Evolutionary conservation across 1,140 invertebrate species (phyloP).

Genomic region (Drosophila pectinifera): DNA sequence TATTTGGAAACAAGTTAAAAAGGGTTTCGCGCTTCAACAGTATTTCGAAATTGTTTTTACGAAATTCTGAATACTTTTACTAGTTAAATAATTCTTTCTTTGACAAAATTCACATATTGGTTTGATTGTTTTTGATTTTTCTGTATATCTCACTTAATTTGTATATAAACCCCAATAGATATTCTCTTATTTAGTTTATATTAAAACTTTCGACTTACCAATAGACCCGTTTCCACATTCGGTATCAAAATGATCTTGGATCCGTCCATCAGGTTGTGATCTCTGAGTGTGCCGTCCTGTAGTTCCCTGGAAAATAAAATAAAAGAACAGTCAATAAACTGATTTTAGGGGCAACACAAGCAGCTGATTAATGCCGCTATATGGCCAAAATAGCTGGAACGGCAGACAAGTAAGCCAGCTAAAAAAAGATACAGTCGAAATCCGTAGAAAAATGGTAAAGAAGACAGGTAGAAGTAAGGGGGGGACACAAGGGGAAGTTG

Average conservation of each 20-base stretch:
- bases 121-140: too few species aligned
- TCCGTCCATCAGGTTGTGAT: conserved; percentile 94
- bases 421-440: background rate
- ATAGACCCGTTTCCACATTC: conserved; percentile 96
- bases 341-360: background rate
- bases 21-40: too few species aligned
- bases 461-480: background rate
- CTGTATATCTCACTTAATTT: too few species aligned
- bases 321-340: background rate
- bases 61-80: too few species aligned
- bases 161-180: too few species aligned
- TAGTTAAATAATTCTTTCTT: too few species aligned
- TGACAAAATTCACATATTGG: too few species aligned
- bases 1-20: too few species aligned
- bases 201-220: conserved; percentile 89
- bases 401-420: background rate
- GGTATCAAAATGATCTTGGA: conserved; percentile 95
- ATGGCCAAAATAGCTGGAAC: background rate
- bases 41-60: too few species aligned
- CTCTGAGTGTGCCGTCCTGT: conserved; percentile 93
- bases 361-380: conserved; percentile 5
- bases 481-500: background rate
- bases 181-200: background rate
- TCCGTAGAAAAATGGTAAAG: background rate
- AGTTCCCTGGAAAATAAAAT: conserved; percentile 90